phyloP scores from a whole-genome alignment of 2,888 invertebrate genomes.

The Synergus laeviventris region DNA sequence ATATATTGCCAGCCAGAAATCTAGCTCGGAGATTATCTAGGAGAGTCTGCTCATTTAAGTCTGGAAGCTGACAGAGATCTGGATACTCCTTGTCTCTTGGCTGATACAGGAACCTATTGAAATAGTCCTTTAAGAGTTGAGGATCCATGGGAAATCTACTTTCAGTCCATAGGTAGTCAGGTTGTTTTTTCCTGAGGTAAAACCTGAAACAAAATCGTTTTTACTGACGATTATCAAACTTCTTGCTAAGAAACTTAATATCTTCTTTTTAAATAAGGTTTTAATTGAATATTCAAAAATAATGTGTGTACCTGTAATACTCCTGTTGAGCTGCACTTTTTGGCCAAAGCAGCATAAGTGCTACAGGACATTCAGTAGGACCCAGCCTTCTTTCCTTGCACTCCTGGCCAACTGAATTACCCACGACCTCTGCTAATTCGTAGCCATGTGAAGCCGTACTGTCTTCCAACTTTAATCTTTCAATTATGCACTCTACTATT shows the following conservation, averaged over 20 bases:
- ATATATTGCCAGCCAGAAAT: conserved; percentile 94
- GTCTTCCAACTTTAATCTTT: conserved; percentile 81
- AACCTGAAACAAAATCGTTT: conserved; percentile 79
- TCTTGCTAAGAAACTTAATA: conserved; percentile 65
- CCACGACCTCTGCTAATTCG: conserved; percentile 92
- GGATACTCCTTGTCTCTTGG: conserved; percentile 96
- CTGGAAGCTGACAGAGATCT: conserved; percentile 95
- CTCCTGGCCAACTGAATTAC: conserved; percentile 90
- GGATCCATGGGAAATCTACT: conserved; percentile 90
- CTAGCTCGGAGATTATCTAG: conserved; percentile 92
- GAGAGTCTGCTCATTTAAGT: conserved; percentile 94
- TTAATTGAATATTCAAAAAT: conserved; percentile 41
- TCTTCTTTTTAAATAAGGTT: conserved; percentile 27
- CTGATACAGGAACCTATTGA: conserved; percentile 92
- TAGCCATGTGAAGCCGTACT: conserved; percentile 79
- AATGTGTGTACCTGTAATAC: conserved; percentile 74
- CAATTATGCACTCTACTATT: conserved; percentile 89
- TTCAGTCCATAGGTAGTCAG: conserved; percentile 91
- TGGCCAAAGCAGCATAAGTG: conserved; percentile 90
- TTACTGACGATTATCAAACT: neutral
- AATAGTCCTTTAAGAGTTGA: conserved; percentile 94
- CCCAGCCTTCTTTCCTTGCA: conserved; percentile 94
- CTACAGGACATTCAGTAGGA: conserved; percentile 87
- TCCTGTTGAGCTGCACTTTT: conserved; percentile 78
- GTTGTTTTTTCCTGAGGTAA: conserved; percentile 91